Base-by-base conservation (phyloP, 2,888 invertebrate species). In the Lottia scabra region DNA sequence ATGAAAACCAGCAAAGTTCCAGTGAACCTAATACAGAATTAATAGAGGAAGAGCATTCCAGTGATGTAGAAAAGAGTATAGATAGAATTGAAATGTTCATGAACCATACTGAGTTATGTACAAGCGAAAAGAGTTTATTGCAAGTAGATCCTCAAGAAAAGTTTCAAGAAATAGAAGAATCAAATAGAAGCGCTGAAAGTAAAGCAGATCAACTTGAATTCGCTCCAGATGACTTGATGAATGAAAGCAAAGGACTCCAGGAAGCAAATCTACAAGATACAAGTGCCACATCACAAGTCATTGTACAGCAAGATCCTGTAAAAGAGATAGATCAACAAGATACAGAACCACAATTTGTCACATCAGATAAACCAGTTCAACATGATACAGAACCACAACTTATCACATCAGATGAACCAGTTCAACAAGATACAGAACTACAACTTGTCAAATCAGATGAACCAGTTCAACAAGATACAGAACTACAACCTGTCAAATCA, bases 11-110 rank as follows among this genome's bases (percentile, higher is more conserved):
- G n/a, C 48, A 56, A 64, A 64, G 13, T 13, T 5, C 26, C 2
- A 64, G 64, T 8, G 27, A 65, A 63, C 48, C 26, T 45, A 62
- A 68, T 46, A 44, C 45, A 27, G 73, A 69, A 73, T 38, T 43
- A 44, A 45, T 16, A 0, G 56, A 56, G 15, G 62, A 68, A 16
- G 56, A 48, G n/a, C 5, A 15, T 26, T 38, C 38, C 19, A 6
- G 30, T 23, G 46, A 46, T n/a, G 19, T 46, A 8, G 46, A 67
- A 16, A 45, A n/a, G 27, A 15, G 10, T 23, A 15, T 38, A n/a
- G 38, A 26, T 30, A 45, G 12, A 27, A 16, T 15, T n/a, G 26
- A 19, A 45, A 16, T 27, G 27, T 48, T 56, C 30, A 48, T 48
- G 8, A n/a, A 45, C 2, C 15, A 43, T n/a, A n/a, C n/a, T 38